These are phyloP conservation scores for Propithecus perrieri DNA, from an alignment of 2,797 vertebrate species.

Conservation along the genomic window DNA sequence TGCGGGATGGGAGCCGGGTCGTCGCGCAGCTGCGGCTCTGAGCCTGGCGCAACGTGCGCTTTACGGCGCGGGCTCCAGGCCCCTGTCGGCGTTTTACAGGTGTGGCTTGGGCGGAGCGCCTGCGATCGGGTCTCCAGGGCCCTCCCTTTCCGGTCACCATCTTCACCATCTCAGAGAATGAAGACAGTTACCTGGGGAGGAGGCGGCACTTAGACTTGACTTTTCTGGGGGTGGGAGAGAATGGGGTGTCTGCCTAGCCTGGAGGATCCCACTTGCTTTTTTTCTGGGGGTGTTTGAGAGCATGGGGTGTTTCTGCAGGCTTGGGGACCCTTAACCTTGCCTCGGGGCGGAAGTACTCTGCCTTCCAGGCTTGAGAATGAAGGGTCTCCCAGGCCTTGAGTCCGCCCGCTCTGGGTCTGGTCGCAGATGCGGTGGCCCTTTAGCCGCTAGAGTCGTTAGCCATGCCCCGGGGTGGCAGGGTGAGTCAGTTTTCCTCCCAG, in stretches of 20 bases:
- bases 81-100: constrained; percentile 54
- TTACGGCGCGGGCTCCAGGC: constrained; percentile 74
- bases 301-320: background rate
- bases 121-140: background rate
- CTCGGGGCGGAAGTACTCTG: background rate
- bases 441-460: background rate
- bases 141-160: background rate
- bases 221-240: background rate
- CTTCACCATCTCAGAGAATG: background rate
- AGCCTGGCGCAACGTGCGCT: constrained; percentile 87
- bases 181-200: constrained; percentile 59
- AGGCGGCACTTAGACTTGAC: background rate
- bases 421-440: background rate
- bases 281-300: background rate
- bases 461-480: background rate
- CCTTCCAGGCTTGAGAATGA: background rate
- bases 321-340: background rate
- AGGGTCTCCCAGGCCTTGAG: background rate
- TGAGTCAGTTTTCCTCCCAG: background rate
- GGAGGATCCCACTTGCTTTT: background rate
- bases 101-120: constrained; percentile 48
- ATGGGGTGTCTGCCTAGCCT: background rate
- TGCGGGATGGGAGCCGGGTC: constrained; percentile 86
- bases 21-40: constrained; percentile 89
- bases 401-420: background rate